These are phyloP conservation scores for Lerema accius DNA, from an alignment of 1,140 invertebrate species.

Conservation along the genomic window DNA sequence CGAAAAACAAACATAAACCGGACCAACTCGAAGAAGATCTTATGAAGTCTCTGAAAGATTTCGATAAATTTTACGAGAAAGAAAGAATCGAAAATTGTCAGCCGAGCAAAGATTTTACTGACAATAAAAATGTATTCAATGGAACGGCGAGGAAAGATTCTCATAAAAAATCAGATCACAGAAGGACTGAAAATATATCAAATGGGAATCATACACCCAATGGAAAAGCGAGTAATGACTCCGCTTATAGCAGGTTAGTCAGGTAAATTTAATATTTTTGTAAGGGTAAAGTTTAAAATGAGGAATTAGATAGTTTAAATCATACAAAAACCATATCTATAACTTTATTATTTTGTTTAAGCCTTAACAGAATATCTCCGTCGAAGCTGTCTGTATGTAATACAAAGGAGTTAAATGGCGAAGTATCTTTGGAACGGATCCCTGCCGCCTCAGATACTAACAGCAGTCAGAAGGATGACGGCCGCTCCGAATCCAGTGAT, in stretches of 20 bases:
- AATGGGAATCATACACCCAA: conserved; percentile 71
- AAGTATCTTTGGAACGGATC: conserved; percentile 54
- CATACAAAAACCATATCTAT: not conserved
- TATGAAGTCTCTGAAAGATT: conserved; percentile 80
- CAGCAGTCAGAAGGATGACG: conserved; percentile 67
- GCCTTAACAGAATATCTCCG: conserved; percentile 76
- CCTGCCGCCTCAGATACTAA: conserved; percentile 65
- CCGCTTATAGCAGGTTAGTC: conserved; percentile 83
- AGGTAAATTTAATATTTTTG: conserved; percentile 57
- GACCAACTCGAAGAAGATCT: conserved; percentile 79
- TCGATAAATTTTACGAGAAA: conserved; percentile 78
- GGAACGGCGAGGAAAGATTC: conserved; percentile 60
- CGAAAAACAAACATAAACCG: conserved; percentile 65
- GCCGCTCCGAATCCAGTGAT: conserved; percentile 68
- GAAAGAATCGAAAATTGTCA: conserved; percentile 58
- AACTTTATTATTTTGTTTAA: conserved; percentile 43
- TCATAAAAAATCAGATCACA: conserved; percentile 57
- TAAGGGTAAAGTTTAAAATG: not conserved
- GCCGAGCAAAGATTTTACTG: conserved; percentile 50
- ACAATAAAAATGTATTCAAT: conserved; percentile 48
- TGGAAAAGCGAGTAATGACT: conserved; percentile 74
- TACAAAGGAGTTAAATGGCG: conserved; percentile 62
- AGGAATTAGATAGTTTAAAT: not conserved
- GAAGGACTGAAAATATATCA: conserved; percentile 49
- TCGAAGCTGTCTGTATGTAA: conserved; percentile 74